Evolutionary conservation across 1,140 invertebrate species (phyloP), one percentile per base, ranked within the genome.

Genomic region (Teleopsis dalmanni): DNA sequence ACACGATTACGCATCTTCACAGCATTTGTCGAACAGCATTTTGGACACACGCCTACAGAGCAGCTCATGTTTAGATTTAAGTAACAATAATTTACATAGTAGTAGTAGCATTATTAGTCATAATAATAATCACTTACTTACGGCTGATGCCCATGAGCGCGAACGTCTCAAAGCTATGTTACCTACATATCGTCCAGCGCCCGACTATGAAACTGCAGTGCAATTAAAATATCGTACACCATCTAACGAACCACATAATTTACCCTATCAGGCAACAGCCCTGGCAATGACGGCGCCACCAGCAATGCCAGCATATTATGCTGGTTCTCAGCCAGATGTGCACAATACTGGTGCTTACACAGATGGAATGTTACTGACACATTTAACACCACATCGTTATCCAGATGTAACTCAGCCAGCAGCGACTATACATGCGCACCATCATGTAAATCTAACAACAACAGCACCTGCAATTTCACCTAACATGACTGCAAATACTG

Each of bases 201-300:
- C 93, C 0, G 91, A 95, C 70, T 97, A 97, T 66, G 90, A 95
- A 62, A 91, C 90, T 0, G 91, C 93, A 6, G 80, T 97, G 36
- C 87, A 88, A 68, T 82, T 88, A 62, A 87, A 86, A 58, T 85
- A 86, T 62, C 74, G 77, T 35, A 72, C 74, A 26, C 73, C 72
- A 2, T 71, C 74, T 9, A 62, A 67, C 33, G 73, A 70, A 38
- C 34, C 70, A 29, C 64, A 70, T 27, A 59, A 65, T 33, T 62
- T 35, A 16, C 35, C 46, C n/a, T 40, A 49, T 31, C 26, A 31
- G 16, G 50, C 54, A 11, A 44, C 51, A 37, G 48, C 45, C 10
- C 33, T 57, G 8, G 19, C 64, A 14, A 54, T 60, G 0, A 16
- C 57, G 40, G 55, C 56, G 10, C 41, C 57, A 9, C 55, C 59